Evolutionary conservation across 2,888 invertebrate species (phyloP).

Genomic region (Biston betularia): DNA sequence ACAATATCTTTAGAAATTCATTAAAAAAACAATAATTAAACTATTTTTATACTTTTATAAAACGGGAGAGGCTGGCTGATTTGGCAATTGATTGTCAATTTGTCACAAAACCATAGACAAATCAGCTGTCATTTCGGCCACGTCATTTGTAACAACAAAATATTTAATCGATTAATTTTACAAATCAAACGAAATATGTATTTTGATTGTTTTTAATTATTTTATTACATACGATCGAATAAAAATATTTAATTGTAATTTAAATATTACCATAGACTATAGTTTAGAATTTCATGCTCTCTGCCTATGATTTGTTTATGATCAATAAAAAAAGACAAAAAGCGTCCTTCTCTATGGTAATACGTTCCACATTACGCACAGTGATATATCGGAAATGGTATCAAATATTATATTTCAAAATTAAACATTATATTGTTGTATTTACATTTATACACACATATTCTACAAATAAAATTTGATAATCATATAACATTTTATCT

Average conservation of each 20-base stretch:
- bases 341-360: constrained; percentile 66
- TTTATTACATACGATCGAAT: not conserved
- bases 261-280: constrained; percentile 36
- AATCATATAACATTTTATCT: not conserved
- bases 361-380: constrained; percentile 61
- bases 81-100: too few species aligned
- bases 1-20: constrained; percentile 59
- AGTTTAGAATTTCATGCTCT: constrained; percentile 31
- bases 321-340: constrained; percentile 32
- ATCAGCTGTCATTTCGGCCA: constrained; percentile 80
- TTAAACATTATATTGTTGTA: not conserved
- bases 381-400: not conserved
- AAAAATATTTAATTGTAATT: not conserved
- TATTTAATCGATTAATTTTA: too few species aligned
- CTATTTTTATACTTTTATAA: constrained; percentile 55
- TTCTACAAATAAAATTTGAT: not conserved
- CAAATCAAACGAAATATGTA: not conserved
- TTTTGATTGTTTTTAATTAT: not conserved
- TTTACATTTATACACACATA: too few species aligned
- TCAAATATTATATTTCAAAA: not conserved
- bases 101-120: constrained; percentile 79
- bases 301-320: constrained; percentile 9
- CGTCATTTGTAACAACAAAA: constrained; percentile 74
- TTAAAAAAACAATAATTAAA: constrained; percentile 62
- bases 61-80: constrained; percentile 75